Conservation (phyloP, 23 tunicate genomes). For the Clavelina lepadiformis region DNA sequence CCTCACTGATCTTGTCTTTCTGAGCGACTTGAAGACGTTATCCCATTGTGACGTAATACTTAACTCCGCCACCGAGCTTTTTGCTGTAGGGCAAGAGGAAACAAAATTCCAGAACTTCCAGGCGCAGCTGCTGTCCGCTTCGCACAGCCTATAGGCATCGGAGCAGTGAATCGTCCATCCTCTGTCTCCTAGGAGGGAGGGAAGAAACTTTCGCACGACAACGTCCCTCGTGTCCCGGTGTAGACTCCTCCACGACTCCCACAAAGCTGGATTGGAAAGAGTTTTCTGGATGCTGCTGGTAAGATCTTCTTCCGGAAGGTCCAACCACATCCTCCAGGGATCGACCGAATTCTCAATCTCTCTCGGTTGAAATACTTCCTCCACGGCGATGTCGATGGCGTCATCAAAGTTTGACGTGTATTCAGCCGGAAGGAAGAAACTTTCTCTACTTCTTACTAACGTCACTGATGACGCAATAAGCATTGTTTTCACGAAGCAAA, state of each 20-base stretch:
- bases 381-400: too few relatives aligned
- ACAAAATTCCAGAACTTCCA: conserved; percentile 52
- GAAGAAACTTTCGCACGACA: conserved; percentile 28
- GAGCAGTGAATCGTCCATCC: conserved; percentile 55
- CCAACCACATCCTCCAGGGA: conserved; percentile 22
- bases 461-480: too few relatives aligned
- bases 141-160: conserved; percentile 50
- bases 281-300: conserved; percentile 17
- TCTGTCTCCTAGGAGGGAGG: conserved; percentile 12
- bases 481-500: too few relatives aligned
- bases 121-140: conserved; percentile 53
- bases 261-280: conserved; percentile 14
- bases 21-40: neutral
- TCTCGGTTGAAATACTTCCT: too few relatives aligned
- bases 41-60: neutral
- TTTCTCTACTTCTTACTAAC: too few relatives aligned
- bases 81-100: conserved; percentile 34
- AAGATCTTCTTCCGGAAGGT: conserved; percentile 6
- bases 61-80: conserved; percentile 5
- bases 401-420: too few relatives aligned
- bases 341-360: too few relatives aligned
- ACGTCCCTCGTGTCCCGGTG: conserved; percentile 29
- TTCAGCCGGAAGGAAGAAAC: too few relatives aligned
- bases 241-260: conserved; percentile 49
- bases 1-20: neutral